Evolutionary conservation across 2,797 vertebrate genomes (phyloP), one percentile per base, ranked within the genome.

Genomic region (Alectoris magna): DNA sequence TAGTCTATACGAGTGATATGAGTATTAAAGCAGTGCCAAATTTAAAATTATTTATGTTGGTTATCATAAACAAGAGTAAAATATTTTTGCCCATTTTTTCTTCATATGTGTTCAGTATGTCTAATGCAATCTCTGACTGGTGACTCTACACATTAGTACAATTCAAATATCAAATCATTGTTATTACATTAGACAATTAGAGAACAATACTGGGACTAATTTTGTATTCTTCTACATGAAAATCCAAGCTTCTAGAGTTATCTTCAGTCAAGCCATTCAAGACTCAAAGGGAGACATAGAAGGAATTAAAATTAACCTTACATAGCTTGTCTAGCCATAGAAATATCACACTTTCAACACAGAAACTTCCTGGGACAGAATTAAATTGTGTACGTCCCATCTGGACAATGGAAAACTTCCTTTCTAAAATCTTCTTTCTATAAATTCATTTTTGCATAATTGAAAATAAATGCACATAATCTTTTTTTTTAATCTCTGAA

Each of bases 111-210:
- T 76, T 92, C 85, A 76, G 56, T 43, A 63, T 36, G 83, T 67
- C 36, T 64, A 84, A 36, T 24, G 12, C 90, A 96, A 90, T 95
- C 43, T 67, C 78, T 89, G 69, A 59, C 41, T 10, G 0, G 81
- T 66, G 88, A 93, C 59, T 74, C n/a, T 51, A 48, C 44, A 83
- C 69, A 77, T 90, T 95, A 80, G 34, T 66, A 66, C 62, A 85
- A 93, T 90, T 95, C 84, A 93, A 87, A 87, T 89, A 63, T 85
- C 83, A 67, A 90, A 85, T 91, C 87, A 95, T 93, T 91, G 88
- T 95, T 91, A 96, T 90, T 93, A 83, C 94, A 88, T 83, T 94
- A 87, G 90, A 96, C 80, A 96, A 96, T 94, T 95, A 90, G 90
- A 93, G 93, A 91, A 75, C 59, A 86, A 90, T 90, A 87, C 62